Evolutionary conservation across 2,888 invertebrate genomes (phyloP).

Genomic region (Syritta pipiens): DNA sequence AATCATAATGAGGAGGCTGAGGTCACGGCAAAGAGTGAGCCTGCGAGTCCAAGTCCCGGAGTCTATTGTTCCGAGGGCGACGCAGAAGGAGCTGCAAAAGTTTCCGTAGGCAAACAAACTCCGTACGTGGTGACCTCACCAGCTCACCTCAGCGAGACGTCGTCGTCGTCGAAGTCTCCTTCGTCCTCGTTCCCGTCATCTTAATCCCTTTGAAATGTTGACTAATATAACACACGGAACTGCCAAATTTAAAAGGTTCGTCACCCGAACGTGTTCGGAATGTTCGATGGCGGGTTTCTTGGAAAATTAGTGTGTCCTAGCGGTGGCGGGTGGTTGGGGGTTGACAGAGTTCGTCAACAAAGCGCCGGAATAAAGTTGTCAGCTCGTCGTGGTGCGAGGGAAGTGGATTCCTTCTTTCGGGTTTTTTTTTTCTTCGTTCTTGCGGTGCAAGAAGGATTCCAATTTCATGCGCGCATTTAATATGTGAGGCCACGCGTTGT

Average conservation of each 20-base stretch:
- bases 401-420: slow-evolving; percentile 11
- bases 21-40: not conserved
- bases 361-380: slow-evolving; percentile 53
- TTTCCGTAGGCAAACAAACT: slow-evolving; percentile 60
- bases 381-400: slow-evolving; percentile 7
- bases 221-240: slow-evolving; percentile 69
- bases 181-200: slow-evolving; percentile 44
- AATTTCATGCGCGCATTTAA: slow-evolving; percentile 64
- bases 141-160: slow-evolving; percentile 32
- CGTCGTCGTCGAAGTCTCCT: too few species aligned
- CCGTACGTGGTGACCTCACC: slow-evolving; percentile 50
- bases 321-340: slow-evolving; percentile 1
- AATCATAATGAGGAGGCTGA: slow-evolving; percentile 61
- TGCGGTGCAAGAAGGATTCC: slow-evolving; percentile 41
- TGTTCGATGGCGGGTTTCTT: slow-evolving; percentile 49
- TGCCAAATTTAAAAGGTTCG: slow-evolving; percentile 69
- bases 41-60: too few species aligned
- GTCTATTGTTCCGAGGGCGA: slow-evolving; percentile 34
- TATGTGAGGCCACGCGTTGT: slow-evolving; percentile 68
- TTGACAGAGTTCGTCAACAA: slow-evolving; percentile 28
- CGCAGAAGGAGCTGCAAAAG: slow-evolving; percentile 25
- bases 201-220: slow-evolving; percentile 67
- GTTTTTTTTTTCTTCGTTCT: slow-evolving; percentile 17
- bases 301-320: slow-evolving; percentile 51
- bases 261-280: slow-evolving; percentile 65